phyloP scores from a whole-genome alignment of 2,797 vertebrate species.

The Sylvia borin region DNA sequence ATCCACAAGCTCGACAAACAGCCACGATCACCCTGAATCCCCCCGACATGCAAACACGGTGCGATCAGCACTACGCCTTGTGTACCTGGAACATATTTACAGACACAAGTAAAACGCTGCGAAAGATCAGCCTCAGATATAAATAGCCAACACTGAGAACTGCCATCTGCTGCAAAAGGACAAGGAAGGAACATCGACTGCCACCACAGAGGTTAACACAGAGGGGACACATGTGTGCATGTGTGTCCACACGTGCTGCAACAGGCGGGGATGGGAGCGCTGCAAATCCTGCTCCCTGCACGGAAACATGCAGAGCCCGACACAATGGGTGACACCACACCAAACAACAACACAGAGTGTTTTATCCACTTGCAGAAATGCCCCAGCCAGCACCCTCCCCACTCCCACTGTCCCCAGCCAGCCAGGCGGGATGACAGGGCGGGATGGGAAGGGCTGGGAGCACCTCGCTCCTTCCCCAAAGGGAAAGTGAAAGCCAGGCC shows the following conservation, averaged over 20 bases:
- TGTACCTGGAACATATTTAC: conserved; percentile 29
- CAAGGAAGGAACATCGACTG: conserved; percentile 36
- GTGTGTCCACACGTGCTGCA: background rate
- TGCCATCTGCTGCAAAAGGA: conserved; percentile 62
- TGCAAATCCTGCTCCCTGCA: background rate
- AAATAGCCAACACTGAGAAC: conserved; percentile 58
- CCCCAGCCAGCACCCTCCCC: background rate
- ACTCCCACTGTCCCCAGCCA: fast-evolving
- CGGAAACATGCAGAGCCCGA: conserved; percentile 41
- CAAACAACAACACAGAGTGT: background rate
- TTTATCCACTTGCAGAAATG: background rate
- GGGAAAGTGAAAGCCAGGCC: background rate
- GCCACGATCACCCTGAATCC: background rate
- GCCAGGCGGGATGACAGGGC: fast-evolving
- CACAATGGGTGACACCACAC: conserved; percentile 1
- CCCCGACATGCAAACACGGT: conserved; percentile 10
- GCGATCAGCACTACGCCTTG: background rate
- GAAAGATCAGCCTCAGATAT: conserved; percentile 43
- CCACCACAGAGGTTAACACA: conserved; percentile 34
- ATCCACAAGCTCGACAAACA: conserved; percentile 18
- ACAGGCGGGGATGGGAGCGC: background rate
- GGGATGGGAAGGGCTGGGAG: background rate
- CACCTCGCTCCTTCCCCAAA: background rate
- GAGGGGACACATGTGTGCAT: conserved; percentile 15
- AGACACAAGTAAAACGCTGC: conserved; percentile 32